Percentiles rank a stretch among this genome's conserved stretches.
These are phyloP conservation scores for Norana najaformis DNA, from an alignment of 2,888 invertebrate genomes.

Conservation along the genomic window DNA sequence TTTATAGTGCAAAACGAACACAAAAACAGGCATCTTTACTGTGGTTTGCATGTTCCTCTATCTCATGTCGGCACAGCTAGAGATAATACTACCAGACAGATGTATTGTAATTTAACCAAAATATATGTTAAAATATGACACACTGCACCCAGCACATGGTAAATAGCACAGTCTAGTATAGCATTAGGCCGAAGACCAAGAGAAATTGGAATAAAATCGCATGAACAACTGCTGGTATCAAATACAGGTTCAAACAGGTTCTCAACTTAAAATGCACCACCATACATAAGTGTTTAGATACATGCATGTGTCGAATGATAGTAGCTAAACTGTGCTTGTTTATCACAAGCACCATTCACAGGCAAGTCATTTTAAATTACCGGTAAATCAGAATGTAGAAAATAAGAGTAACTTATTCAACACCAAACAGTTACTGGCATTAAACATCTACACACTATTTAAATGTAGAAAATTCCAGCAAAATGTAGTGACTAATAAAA, in stretches of 20 bases:
- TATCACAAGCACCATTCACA: not conserved
- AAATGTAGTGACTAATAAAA: not conserved
- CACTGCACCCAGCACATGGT: not conserved
- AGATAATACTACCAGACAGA: not conserved
- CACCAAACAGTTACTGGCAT: not conserved
- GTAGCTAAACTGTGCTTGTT: not conserved
- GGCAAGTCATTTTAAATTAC: not conserved
- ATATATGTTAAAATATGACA: not conserved
- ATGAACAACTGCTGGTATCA: not conserved
- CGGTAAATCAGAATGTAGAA: not conserved
- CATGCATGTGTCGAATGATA: not conserved
- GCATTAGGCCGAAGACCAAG: not conserved
- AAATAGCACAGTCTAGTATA: not conserved
- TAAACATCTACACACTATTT: not conserved
- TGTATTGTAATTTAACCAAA: not conserved
- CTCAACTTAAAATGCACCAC: not conserved
- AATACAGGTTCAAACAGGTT: not conserved
- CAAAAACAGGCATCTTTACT: too few species aligned
- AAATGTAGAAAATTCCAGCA: not conserved
- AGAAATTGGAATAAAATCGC: not conserved
- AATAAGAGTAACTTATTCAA: not conserved
- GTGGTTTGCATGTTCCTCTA: not conserved
- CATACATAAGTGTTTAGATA: not conserved
- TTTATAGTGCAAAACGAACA: too few species aligned
- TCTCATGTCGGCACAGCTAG: too few species aligned